phyloP scores from a whole-genome alignment of 30 jellyfish, hydroid and myxozoan species.

The Sanderia malayensis region DNA sequence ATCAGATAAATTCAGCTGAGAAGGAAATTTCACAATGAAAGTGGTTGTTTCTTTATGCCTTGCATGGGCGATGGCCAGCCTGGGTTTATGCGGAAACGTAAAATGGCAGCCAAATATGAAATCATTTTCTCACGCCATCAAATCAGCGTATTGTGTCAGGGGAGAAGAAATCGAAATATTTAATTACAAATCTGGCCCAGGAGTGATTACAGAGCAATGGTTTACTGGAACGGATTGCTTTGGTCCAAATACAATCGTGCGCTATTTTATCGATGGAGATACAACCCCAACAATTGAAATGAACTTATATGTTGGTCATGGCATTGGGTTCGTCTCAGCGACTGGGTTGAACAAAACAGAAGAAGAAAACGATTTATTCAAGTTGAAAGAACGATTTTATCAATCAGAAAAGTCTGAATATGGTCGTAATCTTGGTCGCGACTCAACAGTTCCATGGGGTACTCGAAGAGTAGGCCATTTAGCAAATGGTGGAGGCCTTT shows the following conservation, averaged over 20 bases:
- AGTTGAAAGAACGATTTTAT: constrained; percentile 3
- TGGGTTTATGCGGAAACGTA: not conserved
- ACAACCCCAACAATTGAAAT: constrained; percentile 56
- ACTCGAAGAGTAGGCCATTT: constrained; percentile 42
- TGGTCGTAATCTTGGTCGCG: not conserved
- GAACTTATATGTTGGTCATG: constrained; percentile 71
- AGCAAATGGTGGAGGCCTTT: constrained; percentile 79
- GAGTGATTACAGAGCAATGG: constrained; percentile 90
- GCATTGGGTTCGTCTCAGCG: constrained; percentile 60
- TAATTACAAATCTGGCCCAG: constrained; percentile 56
- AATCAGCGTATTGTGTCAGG: constrained; percentile 56
- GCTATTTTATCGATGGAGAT: constrained; percentile 72
- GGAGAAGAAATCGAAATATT: constrained; percentile 55
- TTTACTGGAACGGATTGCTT: constrained; percentile 67
- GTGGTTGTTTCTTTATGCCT: not conserved
- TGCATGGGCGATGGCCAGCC: not conserved
- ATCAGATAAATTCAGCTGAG: too few relatives aligned
- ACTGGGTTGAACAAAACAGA: not conserved
- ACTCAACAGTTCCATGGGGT: constrained; percentile 77
- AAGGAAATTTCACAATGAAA: too few relatives aligned
- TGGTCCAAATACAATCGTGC: constrained; percentile 57
- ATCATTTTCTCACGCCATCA: constrained; percentile 78
- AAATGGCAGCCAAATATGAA: constrained; percentile 63
- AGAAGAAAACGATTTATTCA: not conserved
- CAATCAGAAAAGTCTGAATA: too few relatives aligned